A percentile compares a stretch with the other conserved stretches of the same genome.
Conservation (phyloP, 2,797 vertebrate species). For the Enteromius argenteus region DNA sequence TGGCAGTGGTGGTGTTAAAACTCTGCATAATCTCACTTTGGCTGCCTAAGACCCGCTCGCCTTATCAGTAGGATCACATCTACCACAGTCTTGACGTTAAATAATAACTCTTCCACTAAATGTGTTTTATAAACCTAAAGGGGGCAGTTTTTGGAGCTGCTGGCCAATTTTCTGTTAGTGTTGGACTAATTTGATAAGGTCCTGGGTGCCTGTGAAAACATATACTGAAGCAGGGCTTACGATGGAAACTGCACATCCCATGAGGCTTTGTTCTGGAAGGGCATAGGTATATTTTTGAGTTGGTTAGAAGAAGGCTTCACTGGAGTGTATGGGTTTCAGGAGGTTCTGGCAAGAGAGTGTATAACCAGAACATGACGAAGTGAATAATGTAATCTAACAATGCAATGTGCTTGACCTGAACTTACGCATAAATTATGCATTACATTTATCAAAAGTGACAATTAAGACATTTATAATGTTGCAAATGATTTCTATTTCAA, state of each 20-base stretch:
- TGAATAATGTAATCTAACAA: not conserved
- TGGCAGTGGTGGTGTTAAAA: slow-evolving; percentile 22
- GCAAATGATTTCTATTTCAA: not conserved
- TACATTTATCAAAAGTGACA: not conserved
- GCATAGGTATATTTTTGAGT: slow-evolving; percentile 39
- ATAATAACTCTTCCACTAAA: slow-evolving; percentile 31
- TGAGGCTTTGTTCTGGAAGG: slow-evolving; percentile 70
- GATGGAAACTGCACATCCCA: slow-evolving; percentile 77
- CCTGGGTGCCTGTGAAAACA: slow-evolving; percentile 41
- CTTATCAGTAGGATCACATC: slow-evolving; percentile 26
- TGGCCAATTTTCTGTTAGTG: slow-evolving; percentile 41
- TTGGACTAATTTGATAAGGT: slow-evolving; percentile 45
- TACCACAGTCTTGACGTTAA: slow-evolving; percentile 9
- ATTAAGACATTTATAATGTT: not conserved
- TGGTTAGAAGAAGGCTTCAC: slow-evolving; percentile 32
- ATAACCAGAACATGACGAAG: not conserved
- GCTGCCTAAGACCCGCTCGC: slow-evolving; percentile 4
- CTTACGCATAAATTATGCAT: not conserved
- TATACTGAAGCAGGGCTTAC: slow-evolving; percentile 61
- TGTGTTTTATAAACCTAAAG: slow-evolving; percentile 27
- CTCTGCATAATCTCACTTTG: slow-evolving; percentile 31
- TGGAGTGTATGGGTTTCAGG: slow-evolving; percentile 45
- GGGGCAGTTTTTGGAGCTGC: slow-evolving; percentile 39
- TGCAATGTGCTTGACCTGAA: not conserved
- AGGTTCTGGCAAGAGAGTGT: slow-evolving; percentile 43